phyloP scores from a whole-genome alignment of 2,113 vertebrate genomes.

The Trinectes maculatus region DNA sequence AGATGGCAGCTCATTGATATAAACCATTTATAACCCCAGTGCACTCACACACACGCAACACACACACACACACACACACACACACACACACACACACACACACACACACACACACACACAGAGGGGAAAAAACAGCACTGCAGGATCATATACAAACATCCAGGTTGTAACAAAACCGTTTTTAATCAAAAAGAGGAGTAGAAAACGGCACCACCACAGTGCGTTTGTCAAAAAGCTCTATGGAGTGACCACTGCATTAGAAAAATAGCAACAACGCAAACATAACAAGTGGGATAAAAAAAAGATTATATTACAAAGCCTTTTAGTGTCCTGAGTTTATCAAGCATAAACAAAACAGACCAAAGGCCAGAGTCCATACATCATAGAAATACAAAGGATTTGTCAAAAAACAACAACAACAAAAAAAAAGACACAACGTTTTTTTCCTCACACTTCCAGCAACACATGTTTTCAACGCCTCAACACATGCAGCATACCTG shows the following conservation, averaged over 20 bases:
- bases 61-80: conserved; percentile 17
- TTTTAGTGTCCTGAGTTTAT: conserved; percentile 81
- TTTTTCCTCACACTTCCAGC: background rate
- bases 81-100: background rate
- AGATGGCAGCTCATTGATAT: conserved; percentile 47
- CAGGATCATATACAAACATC: conserved; percentile 30
- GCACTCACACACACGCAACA: no score
- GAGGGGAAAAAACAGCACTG: conserved; percentile 19
- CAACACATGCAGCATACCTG: conserved; percentile 24
- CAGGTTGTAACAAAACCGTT: conserved; percentile 59
- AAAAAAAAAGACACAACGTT: background rate
- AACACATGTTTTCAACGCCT: conserved; percentile 3
- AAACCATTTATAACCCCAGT: conserved; percentile 44
- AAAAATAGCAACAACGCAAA: conserved; percentile 61
- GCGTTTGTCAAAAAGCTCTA: conserved; percentile 45
- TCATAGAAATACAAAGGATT: conserved; percentile 43
- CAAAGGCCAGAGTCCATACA: conserved; percentile 58
- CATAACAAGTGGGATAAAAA: conserved; percentile 51
- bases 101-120: conserved; percentile 20
- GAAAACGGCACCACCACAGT: conserved; percentile 55
- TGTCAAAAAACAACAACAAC: conserved; percentile 5
- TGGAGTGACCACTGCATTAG: conserved; percentile 58
- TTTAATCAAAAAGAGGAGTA: conserved; percentile 55
- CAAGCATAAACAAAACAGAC: conserved; percentile 62
- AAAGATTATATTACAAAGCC: conserved; percentile 53